These are phyloP conservation scores for Leptopterna dolabrata DNA, from an alignment of 2,888 invertebrate genomes.

Conservation along the genomic window DNA sequence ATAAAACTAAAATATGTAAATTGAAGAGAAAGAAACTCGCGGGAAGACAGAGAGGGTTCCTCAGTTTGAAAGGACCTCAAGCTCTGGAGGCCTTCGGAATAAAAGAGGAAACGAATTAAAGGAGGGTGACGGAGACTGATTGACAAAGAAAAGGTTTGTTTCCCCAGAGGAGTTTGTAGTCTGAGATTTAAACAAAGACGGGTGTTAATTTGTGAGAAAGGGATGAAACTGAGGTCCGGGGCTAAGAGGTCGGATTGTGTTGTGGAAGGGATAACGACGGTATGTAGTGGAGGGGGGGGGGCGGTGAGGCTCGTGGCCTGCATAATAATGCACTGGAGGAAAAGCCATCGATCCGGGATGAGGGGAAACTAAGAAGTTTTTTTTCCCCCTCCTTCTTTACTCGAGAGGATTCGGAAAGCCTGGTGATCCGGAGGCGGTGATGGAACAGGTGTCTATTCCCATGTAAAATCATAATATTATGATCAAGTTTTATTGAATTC, in stretches of 20 bases:
- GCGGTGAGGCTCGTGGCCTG: conserved; percentile 27
- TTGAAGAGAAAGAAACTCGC: neutral
- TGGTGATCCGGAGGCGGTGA: neutral
- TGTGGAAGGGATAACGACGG: neutral
- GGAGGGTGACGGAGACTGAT: conserved; percentile 26
- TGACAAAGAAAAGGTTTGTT: conserved; percentile 52
- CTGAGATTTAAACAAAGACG: conserved; percentile 41
- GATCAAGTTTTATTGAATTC: too few relatives aligned
- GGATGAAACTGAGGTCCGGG: conserved; percentile 20
- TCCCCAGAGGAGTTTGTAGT: conserved; percentile 4
- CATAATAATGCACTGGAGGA: conserved; percentile 37
- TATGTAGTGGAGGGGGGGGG: neutral
- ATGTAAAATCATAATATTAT: too few relatives aligned
- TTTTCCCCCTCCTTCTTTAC: neutral
- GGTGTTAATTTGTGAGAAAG: conserved; percentile 41
- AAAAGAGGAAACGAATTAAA: conserved; percentile 20
- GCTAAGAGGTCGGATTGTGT: conserved; percentile 33
- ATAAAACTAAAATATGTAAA: neutral
- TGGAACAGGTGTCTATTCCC: too few relatives aligned
- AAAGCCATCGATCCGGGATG: conserved; percentile 33
- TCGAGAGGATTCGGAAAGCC: neutral
- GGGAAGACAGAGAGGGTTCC: neutral
- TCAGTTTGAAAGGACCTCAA: conserved; percentile 23
- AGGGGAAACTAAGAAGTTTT: conserved; percentile 35
- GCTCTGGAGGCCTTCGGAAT: neutral